Conservation (phyloP, 2,888 invertebrate genomes). For the Aelia acuminata region DNA sequence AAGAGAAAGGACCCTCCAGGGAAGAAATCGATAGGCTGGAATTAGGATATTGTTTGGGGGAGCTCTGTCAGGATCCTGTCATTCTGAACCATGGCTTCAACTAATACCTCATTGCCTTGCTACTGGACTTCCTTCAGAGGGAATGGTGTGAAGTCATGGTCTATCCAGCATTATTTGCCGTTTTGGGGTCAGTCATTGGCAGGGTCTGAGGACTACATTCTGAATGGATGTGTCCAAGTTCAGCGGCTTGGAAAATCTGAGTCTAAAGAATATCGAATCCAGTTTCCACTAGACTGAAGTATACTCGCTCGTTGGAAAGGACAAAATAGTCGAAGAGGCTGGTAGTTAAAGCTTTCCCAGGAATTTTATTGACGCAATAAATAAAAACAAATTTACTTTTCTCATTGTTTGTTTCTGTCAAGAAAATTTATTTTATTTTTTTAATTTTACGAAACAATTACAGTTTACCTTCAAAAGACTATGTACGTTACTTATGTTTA, state of each 20-base stretch:
- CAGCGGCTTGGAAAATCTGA: not conserved
- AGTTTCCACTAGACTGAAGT: too few relatives aligned
- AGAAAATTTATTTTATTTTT: too few relatives aligned
- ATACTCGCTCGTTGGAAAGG: too few relatives aligned
- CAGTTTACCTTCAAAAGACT: too few relatives aligned
- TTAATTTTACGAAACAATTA: too few relatives aligned
- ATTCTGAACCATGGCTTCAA: not conserved
- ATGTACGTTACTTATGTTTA: too few relatives aligned
- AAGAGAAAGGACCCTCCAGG: not conserved
- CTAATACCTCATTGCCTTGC: not conserved
- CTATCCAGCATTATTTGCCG: not conserved
- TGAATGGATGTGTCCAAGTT: not conserved
- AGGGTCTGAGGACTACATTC: not conserved
- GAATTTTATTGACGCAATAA: too few relatives aligned
- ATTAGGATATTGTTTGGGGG: slow-evolving; percentile 36
- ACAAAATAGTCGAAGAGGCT: too few relatives aligned
- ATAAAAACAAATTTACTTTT: too few relatives aligned
- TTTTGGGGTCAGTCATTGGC: not conserved
- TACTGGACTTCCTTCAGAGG: not conserved
- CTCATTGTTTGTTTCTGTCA: too few relatives aligned
- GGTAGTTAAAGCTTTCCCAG: too few relatives aligned
- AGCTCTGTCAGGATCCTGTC: not conserved
- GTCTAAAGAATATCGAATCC: not conserved
- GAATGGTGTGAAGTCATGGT: not conserved
- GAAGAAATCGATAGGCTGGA: not conserved